Base-by-base conservation (phyloP, 2,113 vertebrate genomes). In the Columba janthina region DNA sequence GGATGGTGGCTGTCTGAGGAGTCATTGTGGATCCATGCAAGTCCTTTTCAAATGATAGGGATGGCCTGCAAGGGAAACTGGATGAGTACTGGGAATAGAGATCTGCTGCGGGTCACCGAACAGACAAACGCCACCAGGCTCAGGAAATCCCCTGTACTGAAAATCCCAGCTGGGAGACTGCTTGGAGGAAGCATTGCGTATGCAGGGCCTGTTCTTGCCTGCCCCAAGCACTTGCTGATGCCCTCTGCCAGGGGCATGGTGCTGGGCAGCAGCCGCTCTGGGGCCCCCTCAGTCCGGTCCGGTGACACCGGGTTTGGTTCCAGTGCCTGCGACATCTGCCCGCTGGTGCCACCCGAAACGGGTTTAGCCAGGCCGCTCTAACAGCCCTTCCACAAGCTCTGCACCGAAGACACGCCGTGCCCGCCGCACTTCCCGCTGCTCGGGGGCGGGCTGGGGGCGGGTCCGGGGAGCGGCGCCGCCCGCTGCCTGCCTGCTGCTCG, bases 311-410 rank as follows among this genome's bases (percentile, higher is more conserved):
- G 32, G 12, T 9, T 48, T 42, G 9, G 28, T 20, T 11, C 54
- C 53, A 9, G 40, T 12, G 5, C 51, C 3, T 1, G 11, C 2
- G 1, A 0, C 66, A 3, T 2, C 16, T 0, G 7, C 28, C 36
- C 10, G 5, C 32, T 0, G 51, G 4, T 0, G 19, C 4, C 9
- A 21, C 9, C 17, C 31, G 4, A 25, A 5, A 11, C 18, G 9
- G 24, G 14, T 31, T 56, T 2, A 8, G 19, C 18, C 31, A 2
- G 12, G 29, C 29, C 44, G 2, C 36, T 16, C 24, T 50, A 9
- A 9, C 46, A 25, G 10, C 38, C 50, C 2, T 3, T 4, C 15
- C 40, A 1, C 8, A 1, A 12, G 28, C 29, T 2, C 11, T 5
- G 26, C 46, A 2, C 22, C 8, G 21, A 12, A 10, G 66, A 2